Conservation (phyloP, 2,797 vertebrate genomes). For the Spea hammondii region DNA sequence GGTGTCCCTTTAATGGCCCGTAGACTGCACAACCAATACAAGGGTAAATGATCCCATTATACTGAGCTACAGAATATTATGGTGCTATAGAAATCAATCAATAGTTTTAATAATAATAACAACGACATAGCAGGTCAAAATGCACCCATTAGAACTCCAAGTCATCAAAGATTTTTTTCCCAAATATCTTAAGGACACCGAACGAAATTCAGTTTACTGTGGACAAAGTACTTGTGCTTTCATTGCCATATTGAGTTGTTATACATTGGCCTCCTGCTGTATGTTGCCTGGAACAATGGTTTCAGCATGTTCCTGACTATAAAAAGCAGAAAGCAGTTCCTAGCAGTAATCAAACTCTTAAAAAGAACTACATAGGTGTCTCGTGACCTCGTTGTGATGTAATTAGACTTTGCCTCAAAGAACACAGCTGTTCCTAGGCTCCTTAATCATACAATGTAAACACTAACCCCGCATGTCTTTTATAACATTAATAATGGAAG, state of each 20-base stretch:
- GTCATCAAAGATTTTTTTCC: no score
- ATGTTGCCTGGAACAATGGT: not conserved
- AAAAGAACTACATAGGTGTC: not conserved
- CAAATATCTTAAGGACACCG: not conserved
- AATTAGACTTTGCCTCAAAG: slow-evolving; percentile 9
- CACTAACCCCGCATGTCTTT: slow-evolving; percentile 6
- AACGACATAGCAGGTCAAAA: no score
- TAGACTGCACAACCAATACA: no score
- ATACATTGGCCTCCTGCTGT: slow-evolving; percentile 29
- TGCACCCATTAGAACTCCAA: no score
- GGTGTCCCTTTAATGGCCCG: no score
- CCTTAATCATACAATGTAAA: slow-evolving; percentile 31
- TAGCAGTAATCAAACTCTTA: slow-evolving; percentile 9
- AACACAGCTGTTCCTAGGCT: slow-evolving; percentile 18
- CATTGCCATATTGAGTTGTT: slow-evolving; percentile 3
- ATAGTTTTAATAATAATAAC: no score
- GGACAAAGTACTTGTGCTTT: not conserved
- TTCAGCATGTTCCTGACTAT: not conserved
- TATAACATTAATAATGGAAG: slow-evolving; percentile 33
- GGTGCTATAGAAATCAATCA: no score
- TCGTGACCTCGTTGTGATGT: slow-evolving; percentile 23
- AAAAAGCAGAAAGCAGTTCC: slow-evolving; percentile 12
- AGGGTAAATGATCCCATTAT: no score
- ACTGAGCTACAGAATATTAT: no score
- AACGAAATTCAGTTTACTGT: not conserved